Percentiles rank a stretch among this genome's conserved stretches.
These are phyloP conservation scores for Amblyteles armatorius DNA, from an alignment of 2,888 invertebrate genomes.

Conservation along the genomic window DNA sequence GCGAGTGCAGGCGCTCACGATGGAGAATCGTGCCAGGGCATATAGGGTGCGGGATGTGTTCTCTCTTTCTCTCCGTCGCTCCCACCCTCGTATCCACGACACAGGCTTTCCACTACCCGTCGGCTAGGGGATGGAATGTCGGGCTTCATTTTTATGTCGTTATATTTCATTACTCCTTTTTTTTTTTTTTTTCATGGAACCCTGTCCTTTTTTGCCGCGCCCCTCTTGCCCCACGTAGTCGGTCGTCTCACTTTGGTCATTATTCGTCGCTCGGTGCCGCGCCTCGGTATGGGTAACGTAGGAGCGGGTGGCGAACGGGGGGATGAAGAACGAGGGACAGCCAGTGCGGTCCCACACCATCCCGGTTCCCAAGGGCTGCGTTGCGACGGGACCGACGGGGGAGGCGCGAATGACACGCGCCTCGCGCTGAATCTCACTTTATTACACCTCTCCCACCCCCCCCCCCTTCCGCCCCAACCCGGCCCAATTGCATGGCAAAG, in stretches of 20 bases:
- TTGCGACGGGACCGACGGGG: slow-evolving; percentile 32
- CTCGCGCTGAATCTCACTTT: slow-evolving; percentile 52
- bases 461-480: background rate
- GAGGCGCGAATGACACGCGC: slow-evolving; percentile 58
- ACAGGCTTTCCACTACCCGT: slow-evolving; percentile 56
- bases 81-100: slow-evolving; percentile 15
- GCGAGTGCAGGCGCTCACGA: slow-evolving; percentile 35
- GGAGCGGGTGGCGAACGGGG: slow-evolving; percentile 1
- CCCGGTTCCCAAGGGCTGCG: slow-evolving; percentile 37
- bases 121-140: slow-evolving; percentile 61
- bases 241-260: slow-evolving; percentile 30
- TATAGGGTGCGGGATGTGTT: slow-evolving; percentile 36
- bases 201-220: slow-evolving; percentile 36
- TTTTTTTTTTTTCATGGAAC: slow-evolving; percentile 19
- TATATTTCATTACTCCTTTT: slow-evolving; percentile 75
- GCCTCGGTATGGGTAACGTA: slow-evolving; percentile 34
- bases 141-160: slow-evolving; percentile 78
- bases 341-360: slow-evolving; percentile 27
- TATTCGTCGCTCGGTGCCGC: slow-evolving; percentile 38
- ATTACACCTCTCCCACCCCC: slow-evolving; percentile 9
- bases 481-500: slow-evolving; percentile 47
- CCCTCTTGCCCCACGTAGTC: background rate
- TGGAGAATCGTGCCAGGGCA: slow-evolving; percentile 30
- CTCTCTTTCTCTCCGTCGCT: background rate
- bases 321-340: slow-evolving; percentile 43